phyloP scores from a whole-genome alignment of 2,888 invertebrate genomes.

The Alcis repandata region DNA sequence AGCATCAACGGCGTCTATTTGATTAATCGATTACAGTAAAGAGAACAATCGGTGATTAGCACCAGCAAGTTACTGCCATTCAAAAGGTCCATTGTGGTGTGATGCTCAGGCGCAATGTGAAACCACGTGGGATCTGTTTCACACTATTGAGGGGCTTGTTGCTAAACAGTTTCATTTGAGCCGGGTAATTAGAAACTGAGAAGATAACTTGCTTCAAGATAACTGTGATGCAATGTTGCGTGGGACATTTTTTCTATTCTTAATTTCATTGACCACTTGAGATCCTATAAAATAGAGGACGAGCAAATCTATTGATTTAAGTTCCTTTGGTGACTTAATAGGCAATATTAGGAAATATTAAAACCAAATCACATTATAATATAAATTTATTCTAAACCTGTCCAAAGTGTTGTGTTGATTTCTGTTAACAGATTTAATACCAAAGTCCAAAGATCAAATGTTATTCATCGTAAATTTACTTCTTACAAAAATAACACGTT shows the following conservation, averaged over 20 bases:
- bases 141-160: conserved; percentile 44
- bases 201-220: conserved; percentile 15
- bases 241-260: too few species aligned
- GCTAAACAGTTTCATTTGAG: conserved; percentile 39
- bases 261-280: too few species aligned
- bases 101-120: conserved; percentile 51
- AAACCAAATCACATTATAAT: too few species aligned
- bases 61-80: conserved; percentile 54
- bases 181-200: conserved; percentile 29
- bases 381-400: too few species aligned
- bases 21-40: conserved; percentile 37
- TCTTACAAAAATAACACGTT: not conserved
- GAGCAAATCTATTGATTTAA: too few species aligned
- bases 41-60: conserved; percentile 68
- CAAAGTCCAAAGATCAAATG: not conserved
- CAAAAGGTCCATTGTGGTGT: conserved; percentile 62
- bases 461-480: not conserved
- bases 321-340: too few species aligned
- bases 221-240: conserved; percentile 17
- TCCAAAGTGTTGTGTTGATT: not conserved
- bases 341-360: too few species aligned
- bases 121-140: conserved; percentile 60
- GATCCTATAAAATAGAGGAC: too few species aligned
- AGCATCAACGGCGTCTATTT: conserved; percentile 26
- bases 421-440: not conserved